A percentile compares a stretch with the other conserved stretches of the same genome.
These are phyloP conservation scores for Axis porcinus DNA, from an alignment of 2,113 vertebrate genomes.

Conservation along the genomic window DNA sequence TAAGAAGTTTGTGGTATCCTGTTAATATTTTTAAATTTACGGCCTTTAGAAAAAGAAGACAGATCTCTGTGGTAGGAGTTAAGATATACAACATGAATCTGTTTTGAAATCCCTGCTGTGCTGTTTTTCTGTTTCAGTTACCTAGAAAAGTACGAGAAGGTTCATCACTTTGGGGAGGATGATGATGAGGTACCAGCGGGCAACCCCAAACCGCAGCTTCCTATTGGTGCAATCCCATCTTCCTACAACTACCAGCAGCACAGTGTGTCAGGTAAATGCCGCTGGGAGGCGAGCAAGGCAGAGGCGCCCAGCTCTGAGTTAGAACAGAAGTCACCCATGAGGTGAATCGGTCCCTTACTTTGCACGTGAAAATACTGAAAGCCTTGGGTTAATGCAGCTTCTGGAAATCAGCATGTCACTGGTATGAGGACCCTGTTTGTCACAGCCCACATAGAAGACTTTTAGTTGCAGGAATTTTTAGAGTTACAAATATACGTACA, in stretches of 20 bases:
- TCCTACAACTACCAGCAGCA: conserved; percentile 99
- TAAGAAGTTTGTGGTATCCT: neutral
- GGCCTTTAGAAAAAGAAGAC: neutral
- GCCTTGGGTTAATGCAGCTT: neutral
- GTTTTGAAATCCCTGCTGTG: conserved; percentile 51
- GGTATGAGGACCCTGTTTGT: neutral
- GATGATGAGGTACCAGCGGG: conserved; percentile 97
- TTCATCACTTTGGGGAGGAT: conserved; percentile 99
- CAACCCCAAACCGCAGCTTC: conserved; percentile 95
- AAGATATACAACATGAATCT: conserved; percentile 18
- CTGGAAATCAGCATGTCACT: neutral
- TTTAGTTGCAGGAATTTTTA: conserved; percentile 20
- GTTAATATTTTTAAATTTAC: neutral
- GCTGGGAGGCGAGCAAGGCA: neutral
- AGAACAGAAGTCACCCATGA: neutral
- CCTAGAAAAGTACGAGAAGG: conserved; percentile 99
- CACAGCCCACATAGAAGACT: neutral
- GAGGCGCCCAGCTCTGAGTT: neutral
- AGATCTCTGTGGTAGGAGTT: neutral
- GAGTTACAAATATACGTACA: neutral
- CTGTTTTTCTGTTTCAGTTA: conserved; percentile 87
- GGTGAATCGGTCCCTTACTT: neutral
- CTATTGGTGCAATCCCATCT: conserved; percentile 98
- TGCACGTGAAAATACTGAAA: neutral
- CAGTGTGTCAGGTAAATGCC: conserved; percentile 93